Conservation (phyloP, 2,113 vertebrate genomes). For the Parotia lawesii region DNA sequence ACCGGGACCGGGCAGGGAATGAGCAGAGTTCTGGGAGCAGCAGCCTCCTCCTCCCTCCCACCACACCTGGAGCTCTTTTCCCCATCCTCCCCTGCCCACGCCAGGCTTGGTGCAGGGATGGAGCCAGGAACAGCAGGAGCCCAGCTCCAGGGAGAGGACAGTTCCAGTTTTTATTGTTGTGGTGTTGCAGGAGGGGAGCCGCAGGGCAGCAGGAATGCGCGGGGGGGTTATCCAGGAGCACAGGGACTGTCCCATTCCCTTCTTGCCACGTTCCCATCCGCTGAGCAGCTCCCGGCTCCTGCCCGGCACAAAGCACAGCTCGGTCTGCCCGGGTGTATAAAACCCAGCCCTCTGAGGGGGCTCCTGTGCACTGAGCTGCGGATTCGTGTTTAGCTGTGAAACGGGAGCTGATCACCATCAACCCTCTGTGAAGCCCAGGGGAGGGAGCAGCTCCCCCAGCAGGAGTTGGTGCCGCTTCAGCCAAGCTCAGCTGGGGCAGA, state of each 20-base stretch:
- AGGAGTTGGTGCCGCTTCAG: neutral
- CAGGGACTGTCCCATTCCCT: rapidly evolving
- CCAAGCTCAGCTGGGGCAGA: neutral
- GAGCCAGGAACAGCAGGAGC: neutral
- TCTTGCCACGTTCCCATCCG: neutral
- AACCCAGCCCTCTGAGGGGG: neutral
- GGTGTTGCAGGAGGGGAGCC: neutral
- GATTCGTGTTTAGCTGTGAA: neutral
- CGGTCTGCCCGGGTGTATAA: rapidly evolving
- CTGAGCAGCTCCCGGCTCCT: neutral
- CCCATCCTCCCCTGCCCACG: too few relatives aligned
- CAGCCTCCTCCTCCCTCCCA: neutral
- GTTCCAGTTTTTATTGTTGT: neutral
- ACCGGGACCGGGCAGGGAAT: neutral
- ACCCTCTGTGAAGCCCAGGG: too few relatives aligned
- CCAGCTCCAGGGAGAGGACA: neutral
- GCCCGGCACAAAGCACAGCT: neutral
- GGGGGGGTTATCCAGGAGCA: neutral
- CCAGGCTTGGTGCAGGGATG: rapidly evolving
- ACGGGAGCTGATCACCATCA: neutral
- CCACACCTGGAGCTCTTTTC: neutral
- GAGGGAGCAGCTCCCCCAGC: neutral
- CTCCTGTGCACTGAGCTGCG: neutral
- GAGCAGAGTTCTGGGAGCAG: neutral
- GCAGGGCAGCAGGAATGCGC: neutral